Base-by-base conservation (phyloP, 2,797 vertebrate species). In the Catharus ustulatus region DNA sequence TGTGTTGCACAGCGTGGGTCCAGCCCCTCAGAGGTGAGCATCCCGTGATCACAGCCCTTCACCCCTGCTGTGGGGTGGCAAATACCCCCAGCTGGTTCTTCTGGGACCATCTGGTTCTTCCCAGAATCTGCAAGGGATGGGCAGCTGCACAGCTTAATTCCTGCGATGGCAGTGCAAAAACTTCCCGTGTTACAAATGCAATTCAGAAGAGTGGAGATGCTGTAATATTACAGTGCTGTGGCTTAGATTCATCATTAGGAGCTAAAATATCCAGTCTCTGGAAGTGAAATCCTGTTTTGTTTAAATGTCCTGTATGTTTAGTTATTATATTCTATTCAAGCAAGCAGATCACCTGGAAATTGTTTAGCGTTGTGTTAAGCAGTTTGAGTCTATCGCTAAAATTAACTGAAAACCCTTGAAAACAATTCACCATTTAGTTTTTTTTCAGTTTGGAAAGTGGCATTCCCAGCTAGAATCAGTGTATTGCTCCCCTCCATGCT, bases 81-180 rank as follows among this genome's bases (percentile, higher is more conserved):
- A 12, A 46, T 20, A 34, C 9, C 32, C 32, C 6, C 3, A 0
- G 16, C 0, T 3, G 43, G 38, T 38, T 38, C 38, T 38, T 38
- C 38, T 38, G 32, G 15, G 5, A 86, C 27, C 2, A 1, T 36
- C 69, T 63, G 59, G 9, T 79, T 38, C 59, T 82, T 64, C 38
- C 49, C 42, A 26, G 43, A 34, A 16, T 61, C 69, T 52, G 42
- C 46, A 32, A 54, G 61, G 66, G 59, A 29, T 43, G 21, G 13
- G 22, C 66, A 68, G 18, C 64, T 54, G 68, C 57, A 9, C 26
- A 3, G 51, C n/a, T 64, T 20, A 40, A 38, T 75, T 83, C 36
- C 42, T 51, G 22, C 58, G 64, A 5, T 4, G 48, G 13, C 30
- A 40, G 8, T 9, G 57, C 34, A 26, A 66, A 75, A 86, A 63